Percentiles rank a stretch among this genome's conserved stretches.
phyloP scores from a whole-genome alignment of 2,888 invertebrate genomes.

The Pheosia tremula region DNA sequence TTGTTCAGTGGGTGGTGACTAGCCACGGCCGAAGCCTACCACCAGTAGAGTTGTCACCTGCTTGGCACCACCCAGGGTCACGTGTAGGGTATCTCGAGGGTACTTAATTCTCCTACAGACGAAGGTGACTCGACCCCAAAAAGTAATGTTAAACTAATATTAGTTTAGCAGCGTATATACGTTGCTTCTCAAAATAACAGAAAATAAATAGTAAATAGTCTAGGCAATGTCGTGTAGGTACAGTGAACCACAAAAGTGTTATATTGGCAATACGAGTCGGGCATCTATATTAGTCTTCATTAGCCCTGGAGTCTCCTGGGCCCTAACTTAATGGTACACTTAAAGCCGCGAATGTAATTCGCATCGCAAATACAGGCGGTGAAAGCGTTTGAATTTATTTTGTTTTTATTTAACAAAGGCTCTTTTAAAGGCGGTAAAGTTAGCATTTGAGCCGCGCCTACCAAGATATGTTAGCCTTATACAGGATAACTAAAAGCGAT shows the following conservation, averaged over 20 bases:
- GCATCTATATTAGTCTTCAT: conserved; percentile 34
- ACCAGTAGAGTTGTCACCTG: no score
- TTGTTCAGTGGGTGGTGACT: no score
- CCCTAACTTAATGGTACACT: conserved; percentile 33
- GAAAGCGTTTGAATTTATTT: conserved; percentile 35
- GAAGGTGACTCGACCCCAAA: no score
- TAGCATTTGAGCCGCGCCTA: conserved; percentile 23
- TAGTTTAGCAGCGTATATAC: background rate
- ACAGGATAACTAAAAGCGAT: conserved; percentile 5
- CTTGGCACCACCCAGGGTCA: no score
- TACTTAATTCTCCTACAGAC: no score
- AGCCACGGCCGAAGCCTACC: no score
- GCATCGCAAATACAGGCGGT: conserved; percentile 26
- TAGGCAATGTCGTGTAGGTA: background rate
- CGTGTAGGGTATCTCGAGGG: no score
- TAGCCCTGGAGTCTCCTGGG: conserved; percentile 27
- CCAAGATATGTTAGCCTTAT: conserved; percentile 16
- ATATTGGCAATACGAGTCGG: conserved; percentile 24
- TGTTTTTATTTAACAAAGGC: conserved; percentile 38
- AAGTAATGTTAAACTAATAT: no score
- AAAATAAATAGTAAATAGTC: conserved; percentile 4
- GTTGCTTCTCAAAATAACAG: background rate
- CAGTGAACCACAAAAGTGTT: conserved; percentile 12
- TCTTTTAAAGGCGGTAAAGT: conserved; percentile 35
- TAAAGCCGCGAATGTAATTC: conserved; percentile 38